These are phyloP conservation scores for Leptopilina myrica DNA, from an alignment of 2,888 invertebrate species.

Conservation along the genomic window DNA sequence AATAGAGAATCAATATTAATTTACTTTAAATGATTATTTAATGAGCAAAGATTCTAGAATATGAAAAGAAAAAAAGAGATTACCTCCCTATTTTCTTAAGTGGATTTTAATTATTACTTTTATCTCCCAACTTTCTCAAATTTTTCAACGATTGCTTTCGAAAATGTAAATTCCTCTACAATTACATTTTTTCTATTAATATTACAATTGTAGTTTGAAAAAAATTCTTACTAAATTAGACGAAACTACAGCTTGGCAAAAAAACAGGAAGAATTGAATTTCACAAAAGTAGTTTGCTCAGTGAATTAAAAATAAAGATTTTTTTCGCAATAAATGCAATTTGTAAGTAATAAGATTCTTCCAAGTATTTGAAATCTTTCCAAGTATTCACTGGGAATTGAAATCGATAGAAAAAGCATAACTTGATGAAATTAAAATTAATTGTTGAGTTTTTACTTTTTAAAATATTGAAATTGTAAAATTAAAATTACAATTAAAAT, in stretches of 20 bases:
- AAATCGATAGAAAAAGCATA: slow-evolving; percentile 58
- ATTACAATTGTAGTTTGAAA: too few relatives aligned
- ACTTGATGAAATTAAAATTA: slow-evolving; percentile 54
- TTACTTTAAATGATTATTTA: slow-evolving; percentile 8
- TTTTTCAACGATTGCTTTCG: neutral
- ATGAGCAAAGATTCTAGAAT: neutral
- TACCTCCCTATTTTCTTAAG: neutral
- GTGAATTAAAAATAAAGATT: slow-evolving; percentile 55
- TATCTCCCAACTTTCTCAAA: neutral
- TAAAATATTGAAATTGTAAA: too few relatives aligned
- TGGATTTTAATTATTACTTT: neutral
- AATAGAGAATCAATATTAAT: neutral
- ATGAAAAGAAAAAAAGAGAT: neutral
- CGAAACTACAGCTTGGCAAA: neutral
- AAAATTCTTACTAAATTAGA: neutral
- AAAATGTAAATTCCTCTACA: neutral
- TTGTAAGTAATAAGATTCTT: slow-evolving; percentile 58
- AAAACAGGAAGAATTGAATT: slow-evolving; percentile 52
- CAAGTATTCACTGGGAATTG: slow-evolving; percentile 60
- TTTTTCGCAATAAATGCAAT: slow-evolving; percentile 56
- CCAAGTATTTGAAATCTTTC: slow-evolving; percentile 50
- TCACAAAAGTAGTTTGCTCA: slow-evolving; percentile 55
- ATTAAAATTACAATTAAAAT: too few relatives aligned
- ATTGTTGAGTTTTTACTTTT: too few relatives aligned
- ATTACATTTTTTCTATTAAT: neutral